A percentile compares a stretch with the other conserved stretches of the same genome.
These are phyloP conservation scores for Drosophila grimshawi DNA, from an alignment of 1,140 invertebrate species.

Conservation along the genomic window DNA sequence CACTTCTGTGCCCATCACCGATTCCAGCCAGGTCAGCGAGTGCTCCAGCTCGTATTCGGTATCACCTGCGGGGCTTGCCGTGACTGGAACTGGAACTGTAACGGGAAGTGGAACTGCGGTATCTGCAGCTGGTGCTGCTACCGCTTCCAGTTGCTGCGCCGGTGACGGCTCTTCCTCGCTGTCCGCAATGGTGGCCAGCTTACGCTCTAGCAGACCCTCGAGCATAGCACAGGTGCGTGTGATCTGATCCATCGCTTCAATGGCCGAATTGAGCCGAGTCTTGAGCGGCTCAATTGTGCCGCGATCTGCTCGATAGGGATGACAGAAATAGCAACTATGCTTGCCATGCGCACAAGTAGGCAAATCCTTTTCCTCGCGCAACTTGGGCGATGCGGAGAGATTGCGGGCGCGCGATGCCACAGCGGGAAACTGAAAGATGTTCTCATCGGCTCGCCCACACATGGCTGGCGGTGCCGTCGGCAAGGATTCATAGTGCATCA, in stretches of 20 bases:
- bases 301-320: slow-evolving; percentile 61
- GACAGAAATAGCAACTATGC: slow-evolving; percentile 64
- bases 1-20: slow-evolving; percentile 63
- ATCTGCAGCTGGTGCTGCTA: neutral
- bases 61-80: slow-evolving; percentile 70
- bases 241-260: slow-evolving; percentile 71
- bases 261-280: slow-evolving; percentile 64
- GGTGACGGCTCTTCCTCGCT: slow-evolving; percentile 34
- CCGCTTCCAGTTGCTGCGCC: neutral
- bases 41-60: slow-evolving; percentile 86
- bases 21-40: slow-evolving; percentile 86
- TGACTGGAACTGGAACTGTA: neutral
- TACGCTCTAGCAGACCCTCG: slow-evolving; percentile 66
- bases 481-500: slow-evolving; percentile 68
- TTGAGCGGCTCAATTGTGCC: slow-evolving; percentile 72
- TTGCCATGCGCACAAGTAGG: slow-evolving; percentile 62
- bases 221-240: slow-evolving; percentile 60
- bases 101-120: neutral
- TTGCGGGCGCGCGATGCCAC: slow-evolving; percentile 63
- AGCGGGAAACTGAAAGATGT: slow-evolving; percentile 73
- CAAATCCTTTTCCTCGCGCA: slow-evolving; percentile 54
- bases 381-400: slow-evolving; percentile 62
- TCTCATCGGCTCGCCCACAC: slow-evolving; percentile 62
- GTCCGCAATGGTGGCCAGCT: slow-evolving; percentile 63
- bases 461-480: slow-evolving; percentile 80